Conservation (phyloP, 2,113 vertebrate species). For the Camelus bactrianus region DNA sequence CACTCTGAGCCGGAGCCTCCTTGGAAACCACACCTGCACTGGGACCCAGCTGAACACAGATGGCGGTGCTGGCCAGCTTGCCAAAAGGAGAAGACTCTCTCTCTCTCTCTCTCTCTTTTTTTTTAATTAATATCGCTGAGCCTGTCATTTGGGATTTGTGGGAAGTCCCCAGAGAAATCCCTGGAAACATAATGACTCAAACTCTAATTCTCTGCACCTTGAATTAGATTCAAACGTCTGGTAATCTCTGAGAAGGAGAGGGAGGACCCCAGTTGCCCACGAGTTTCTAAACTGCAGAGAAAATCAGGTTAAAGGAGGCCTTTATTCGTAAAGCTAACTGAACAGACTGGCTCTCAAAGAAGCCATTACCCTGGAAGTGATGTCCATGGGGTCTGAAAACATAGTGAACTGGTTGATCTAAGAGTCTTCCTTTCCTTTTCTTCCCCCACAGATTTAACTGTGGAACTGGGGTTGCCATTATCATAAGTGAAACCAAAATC, state of each 20-base stretch:
- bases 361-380: not conserved
- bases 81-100: conserved; percentile 17
- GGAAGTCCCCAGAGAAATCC: conserved; percentile 70
- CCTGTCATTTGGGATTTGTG: not conserved
- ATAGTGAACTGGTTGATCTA: not conserved
- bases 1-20: not conserved
- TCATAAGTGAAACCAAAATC: conserved; percentile 91
- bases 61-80: not conserved
- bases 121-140: conserved; percentile 59
- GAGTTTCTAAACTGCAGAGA: not conserved
- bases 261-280: no score
- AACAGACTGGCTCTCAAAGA: not conserved
- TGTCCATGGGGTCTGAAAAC: not conserved
- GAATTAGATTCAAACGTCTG: conserved; percentile 12
- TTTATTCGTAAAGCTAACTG: not conserved
- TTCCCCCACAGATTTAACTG: conserved; percentile 94
- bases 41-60: not conserved
- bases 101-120: conserved; percentile 7
- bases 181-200: not conserved
- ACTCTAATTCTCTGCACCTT: not conserved
- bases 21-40: not conserved
- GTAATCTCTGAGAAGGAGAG: not conserved
- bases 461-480: conserved; percentile 93
- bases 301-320: not conserved
- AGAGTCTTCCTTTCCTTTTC: not conserved